Conservation (phyloP, 2,888 invertebrate genomes). For the Crematogaster levior region DNA sequence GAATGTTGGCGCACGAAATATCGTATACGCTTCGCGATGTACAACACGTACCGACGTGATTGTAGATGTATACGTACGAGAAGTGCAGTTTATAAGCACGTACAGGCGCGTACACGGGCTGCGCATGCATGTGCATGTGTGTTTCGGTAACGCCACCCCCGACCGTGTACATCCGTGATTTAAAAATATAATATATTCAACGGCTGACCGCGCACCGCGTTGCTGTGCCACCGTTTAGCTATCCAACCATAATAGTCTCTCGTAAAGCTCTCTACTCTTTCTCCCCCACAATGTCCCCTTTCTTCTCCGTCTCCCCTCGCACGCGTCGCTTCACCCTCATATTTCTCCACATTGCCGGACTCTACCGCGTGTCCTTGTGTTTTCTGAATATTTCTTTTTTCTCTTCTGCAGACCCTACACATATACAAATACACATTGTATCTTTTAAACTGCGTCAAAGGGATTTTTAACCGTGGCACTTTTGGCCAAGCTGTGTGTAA, state of each 20-base stretch:
- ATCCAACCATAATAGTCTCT: conserved; percentile 69
- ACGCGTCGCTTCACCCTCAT: conserved; percentile 11
- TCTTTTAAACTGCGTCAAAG: conserved; percentile 53
- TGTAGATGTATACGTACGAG: conserved; percentile 45
- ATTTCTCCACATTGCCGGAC: conserved; percentile 32
- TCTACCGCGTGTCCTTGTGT: conserved; percentile 19
- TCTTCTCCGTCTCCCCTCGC: neutral
- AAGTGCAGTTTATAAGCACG: conserved; percentile 46
- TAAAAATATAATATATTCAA: conserved; percentile 79
- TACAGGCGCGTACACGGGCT: neutral
- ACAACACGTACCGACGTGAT: conserved; percentile 56
- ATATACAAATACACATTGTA: no score
- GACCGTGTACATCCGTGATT: conserved; percentile 68
- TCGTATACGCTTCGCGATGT: conserved; percentile 56
- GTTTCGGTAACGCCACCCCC: conserved; percentile 38
- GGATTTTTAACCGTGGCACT: conserved; percentile 46
- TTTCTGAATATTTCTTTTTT: conserved; percentile 11
- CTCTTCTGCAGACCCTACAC: no score
- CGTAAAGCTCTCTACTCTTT: conserved; percentile 51
- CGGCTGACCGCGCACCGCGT: conserved; percentile 68
- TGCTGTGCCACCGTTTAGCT: conserved; percentile 73
- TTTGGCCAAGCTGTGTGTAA: conserved; percentile 29
- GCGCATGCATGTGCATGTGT: neutral
- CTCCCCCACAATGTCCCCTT: neutral
- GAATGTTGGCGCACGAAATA: conserved; percentile 13